Percentiles rank a stretch among this genome's conserved stretches.
Evolutionary conservation across 2,797 vertebrate species (phyloP).

Genomic region (Acestrorhynchus altus): DNA sequence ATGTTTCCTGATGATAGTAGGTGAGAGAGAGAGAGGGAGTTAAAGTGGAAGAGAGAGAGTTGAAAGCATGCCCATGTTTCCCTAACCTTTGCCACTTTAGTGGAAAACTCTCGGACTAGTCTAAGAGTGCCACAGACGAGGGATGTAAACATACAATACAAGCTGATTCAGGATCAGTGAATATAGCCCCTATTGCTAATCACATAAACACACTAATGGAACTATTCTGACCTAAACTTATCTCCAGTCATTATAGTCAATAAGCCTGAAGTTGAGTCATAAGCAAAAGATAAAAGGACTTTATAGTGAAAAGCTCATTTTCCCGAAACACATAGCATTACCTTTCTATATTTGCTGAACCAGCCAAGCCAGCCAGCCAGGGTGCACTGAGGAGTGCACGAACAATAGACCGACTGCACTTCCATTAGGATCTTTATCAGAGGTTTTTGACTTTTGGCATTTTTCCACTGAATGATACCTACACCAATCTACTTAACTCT

Average conservation of each 20-base stretch:
- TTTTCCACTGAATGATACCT: no score
- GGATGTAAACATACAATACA: constrained; percentile 14
- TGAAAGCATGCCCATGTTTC: constrained; percentile 74
- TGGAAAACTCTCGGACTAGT: constrained; percentile 75
- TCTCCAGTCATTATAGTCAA: not conserved
- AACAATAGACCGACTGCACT: not conserved
- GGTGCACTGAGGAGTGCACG: not conserved
- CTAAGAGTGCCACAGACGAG: constrained; percentile 30
- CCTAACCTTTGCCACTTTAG: constrained; percentile 74
- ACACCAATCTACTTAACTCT: no score
- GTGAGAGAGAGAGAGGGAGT: constrained; percentile 61
- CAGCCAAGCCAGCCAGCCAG: not conserved
- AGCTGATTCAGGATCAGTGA: constrained; percentile 34
- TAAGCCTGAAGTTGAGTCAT: not conserved
- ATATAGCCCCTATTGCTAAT: constrained; percentile 2
- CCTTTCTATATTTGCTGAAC: not conserved
- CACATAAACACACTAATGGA: not conserved
- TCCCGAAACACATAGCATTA: not conserved
- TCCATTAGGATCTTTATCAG: not conserved
- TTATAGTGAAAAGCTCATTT: not conserved
- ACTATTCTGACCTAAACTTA: not conserved
- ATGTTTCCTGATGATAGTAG: constrained; percentile 98
- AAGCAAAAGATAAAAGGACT: not conserved
- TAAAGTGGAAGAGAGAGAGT: constrained; percentile 56
- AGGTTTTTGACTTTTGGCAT: no score